Evolutionary conservation across 2,888 invertebrate species (phyloP).

Genomic region (Drosophila infuscata): DNA sequence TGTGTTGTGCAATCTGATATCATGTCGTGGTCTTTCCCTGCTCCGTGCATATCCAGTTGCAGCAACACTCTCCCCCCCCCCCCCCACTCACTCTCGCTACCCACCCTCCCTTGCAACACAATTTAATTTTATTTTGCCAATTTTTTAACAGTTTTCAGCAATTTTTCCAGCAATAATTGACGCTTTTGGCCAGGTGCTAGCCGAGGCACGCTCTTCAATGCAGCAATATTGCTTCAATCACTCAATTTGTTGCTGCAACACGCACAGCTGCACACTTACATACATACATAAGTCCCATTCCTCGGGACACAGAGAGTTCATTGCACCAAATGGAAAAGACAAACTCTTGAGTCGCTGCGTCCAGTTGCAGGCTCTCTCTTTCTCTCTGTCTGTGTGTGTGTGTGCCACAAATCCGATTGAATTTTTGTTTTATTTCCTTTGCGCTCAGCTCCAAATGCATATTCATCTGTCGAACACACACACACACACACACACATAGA

Average conservation of each 20-base stretch:
- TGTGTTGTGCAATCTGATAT: slow-evolving; percentile 74
- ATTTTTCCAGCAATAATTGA: slow-evolving; percentile 47
- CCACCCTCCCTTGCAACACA: not conserved
- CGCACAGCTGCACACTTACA: slow-evolving; percentile 22
- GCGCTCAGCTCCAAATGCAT: slow-evolving; percentile 59
- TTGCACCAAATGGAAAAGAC: slow-evolving; percentile 56
- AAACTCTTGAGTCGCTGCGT: slow-evolving; percentile 43
- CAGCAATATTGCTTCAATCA: slow-evolving; percentile 62
- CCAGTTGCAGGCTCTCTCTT: slow-evolving; percentile 58
- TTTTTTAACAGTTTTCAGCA: slow-evolving; percentile 34
- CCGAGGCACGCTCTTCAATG: slow-evolving; percentile 8
- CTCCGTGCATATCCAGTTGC: slow-evolving; percentile 71
- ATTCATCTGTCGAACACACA: slow-evolving; percentile 57
- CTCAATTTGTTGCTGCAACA: slow-evolving; percentile 56
- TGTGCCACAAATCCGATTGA: slow-evolving; percentile 73
- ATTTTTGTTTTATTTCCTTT: slow-evolving; percentile 72
- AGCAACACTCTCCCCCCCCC: slow-evolving; percentile 29
- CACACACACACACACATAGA: slow-evolving; percentile 20
- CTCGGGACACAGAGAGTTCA: slow-evolving; percentile 59
- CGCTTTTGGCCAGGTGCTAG: slow-evolving; percentile 60
- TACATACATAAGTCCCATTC: slow-evolving; percentile 3
- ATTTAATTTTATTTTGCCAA: slow-evolving; percentile 17
- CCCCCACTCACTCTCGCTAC: not conserved
- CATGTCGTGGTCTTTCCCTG: slow-evolving; percentile 50
- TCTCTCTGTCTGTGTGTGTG: not conserved